These are phyloP conservation scores for Lytechinus pictus DNA, from an alignment of 35 echinoderm and acorn worm genomes.

Conservation along the genomic window DNA sequence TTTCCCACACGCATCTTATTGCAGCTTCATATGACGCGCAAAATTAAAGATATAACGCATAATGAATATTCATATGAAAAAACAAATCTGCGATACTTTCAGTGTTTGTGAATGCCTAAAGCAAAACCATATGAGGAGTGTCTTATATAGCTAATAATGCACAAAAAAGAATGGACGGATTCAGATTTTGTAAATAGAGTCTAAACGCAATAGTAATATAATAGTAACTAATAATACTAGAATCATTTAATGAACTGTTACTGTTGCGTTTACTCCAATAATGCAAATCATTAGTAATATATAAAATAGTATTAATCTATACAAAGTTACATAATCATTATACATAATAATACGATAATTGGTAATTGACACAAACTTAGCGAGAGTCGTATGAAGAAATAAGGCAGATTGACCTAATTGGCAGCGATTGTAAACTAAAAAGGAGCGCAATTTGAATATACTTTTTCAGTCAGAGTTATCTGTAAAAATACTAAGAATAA, in stretches of 20 bases:
- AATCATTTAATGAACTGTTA: neutral
- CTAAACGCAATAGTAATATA: neutral
- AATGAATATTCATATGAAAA: no score
- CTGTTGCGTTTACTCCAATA: neutral
- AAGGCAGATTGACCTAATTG: neutral
- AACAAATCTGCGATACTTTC: no score
- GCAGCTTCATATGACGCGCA: no score
- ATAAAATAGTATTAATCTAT: neutral
- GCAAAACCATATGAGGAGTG: neutral
- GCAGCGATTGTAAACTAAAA: neutral
- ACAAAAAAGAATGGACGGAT: constrained; percentile 33
- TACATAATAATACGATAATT: neutral
- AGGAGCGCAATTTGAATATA: neutral
- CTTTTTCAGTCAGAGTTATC: neutral
- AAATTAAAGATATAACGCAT: no score
- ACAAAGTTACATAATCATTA: neutral
- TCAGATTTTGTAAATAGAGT: neutral
- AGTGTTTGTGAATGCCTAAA: no score
- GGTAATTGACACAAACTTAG: neutral
- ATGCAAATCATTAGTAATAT: neutral
- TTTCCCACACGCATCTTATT: no score
- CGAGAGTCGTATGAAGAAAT: neutral
- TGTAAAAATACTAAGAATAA: neutral
- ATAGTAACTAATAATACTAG: neutral
- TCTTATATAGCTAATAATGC: constrained; percentile 16